Conservation (phyloP, 2,797 vertebrate genomes). For the Poecilia wingei region DNA sequence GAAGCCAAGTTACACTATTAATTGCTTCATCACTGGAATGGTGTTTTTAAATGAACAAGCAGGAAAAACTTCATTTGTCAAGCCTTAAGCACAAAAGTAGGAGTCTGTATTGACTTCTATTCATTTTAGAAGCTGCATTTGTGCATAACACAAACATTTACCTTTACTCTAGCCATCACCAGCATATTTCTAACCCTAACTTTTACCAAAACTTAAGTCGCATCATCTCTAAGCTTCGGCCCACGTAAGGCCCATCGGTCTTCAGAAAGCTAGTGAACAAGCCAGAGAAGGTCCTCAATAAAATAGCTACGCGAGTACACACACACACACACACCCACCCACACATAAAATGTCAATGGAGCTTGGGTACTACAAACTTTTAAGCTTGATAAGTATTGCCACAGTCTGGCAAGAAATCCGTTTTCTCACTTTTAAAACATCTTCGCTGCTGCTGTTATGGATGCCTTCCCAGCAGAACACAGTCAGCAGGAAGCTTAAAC, state of each 20-base stretch:
- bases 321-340: neutral
- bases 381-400: slow-evolving; percentile 5
- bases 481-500: slow-evolving; percentile 15
- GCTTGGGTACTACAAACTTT: slow-evolving; percentile 2
- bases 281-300: neutral
- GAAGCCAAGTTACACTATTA: slow-evolving; percentile 17
- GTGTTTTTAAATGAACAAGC: slow-evolving; percentile 18
- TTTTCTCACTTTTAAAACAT: slow-evolving; percentile 14
- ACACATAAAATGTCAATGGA: accelerated
- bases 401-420: slow-evolving; percentile 7
- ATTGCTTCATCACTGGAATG: slow-evolving; percentile 32
- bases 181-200: neutral
- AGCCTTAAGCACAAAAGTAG: neutral
- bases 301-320: neutral
- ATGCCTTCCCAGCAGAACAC: neutral
- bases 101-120: neutral
- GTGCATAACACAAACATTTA: neutral
- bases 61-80: slow-evolving; percentile 14
- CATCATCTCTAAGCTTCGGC: neutral
- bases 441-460: slow-evolving; percentile 19
- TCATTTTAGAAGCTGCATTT: neutral
- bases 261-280: neutral
- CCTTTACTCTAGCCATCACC: neutral
- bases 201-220: neutral
- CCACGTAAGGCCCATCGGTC: neutral